Base-by-base conservation (phyloP, 1,140 invertebrate species). In the Homalodisca vitripennis region DNA sequence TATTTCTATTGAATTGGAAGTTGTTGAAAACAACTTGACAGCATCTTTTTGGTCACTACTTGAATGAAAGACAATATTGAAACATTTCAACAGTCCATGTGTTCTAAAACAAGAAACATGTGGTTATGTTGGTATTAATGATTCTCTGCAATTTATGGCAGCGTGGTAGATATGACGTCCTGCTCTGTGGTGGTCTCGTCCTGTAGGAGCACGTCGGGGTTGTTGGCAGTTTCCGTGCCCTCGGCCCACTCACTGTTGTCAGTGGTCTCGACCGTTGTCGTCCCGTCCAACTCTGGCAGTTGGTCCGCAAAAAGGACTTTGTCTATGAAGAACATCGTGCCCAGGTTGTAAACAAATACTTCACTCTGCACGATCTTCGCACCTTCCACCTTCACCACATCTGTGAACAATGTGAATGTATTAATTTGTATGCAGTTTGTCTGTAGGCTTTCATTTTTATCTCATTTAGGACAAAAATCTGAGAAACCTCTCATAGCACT, bases 241-340 rank as follows among this genome's bases (percentile, higher is more conserved):
- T 63, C 66, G 10, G 67, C 68, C 29, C 64, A 64, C 26, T 73
- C 72, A 27, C 70, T 68, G n/a, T 53, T 48, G 30, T 46, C 62
- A 6, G 46, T 63, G 30, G 47, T 68, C 3, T 26, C 22, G 24
- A n/a, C 29, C 1, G 29, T 48, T n/a, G 63, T 69, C 20, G 34
- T 51, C 12, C 32, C 32, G 20, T 66, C 51, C 32, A 66, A 55
- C 31, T 70, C 69, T 60, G 74, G 71, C 3, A 75, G 70, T n/a
- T 72, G 51, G 32, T 72, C 77, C 0, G 75, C 74, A 72, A 84
- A 85, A 2, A 86, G 75, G 32, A 86, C 81, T 70, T 84, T 81
- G 72, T 85, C 83, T 62, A 85, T 82, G 73, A 82, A 86, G 75
- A 83, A 86, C 84, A 86, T 85, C 68, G 85, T 86, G 47, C 85